phyloP scores from a whole-genome alignment of 2,113 vertebrate species.

The Oplegnathus fasciatus region DNA sequence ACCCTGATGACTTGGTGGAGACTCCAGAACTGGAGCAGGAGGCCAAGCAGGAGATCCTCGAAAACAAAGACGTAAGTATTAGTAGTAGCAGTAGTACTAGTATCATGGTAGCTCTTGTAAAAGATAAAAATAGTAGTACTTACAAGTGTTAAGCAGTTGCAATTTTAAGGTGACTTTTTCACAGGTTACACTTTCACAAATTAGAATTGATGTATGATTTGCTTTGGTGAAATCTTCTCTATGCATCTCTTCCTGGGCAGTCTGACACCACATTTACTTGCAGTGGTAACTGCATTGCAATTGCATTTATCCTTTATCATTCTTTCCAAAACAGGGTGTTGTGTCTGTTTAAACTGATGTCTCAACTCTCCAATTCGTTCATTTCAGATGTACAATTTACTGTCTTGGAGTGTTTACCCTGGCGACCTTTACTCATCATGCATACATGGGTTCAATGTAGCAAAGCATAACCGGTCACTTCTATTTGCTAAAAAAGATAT shows the following conservation, averaged over 20 bases:
- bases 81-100: background rate
- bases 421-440: background rate
- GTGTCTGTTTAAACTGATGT: too few species aligned
- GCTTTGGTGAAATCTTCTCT: background rate
- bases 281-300: too few species aligned
- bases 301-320: too few species aligned
- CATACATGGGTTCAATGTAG: background rate
- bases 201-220: background rate
- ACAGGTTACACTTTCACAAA: background rate
- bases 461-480: background rate
- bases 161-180: background rate
- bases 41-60: constrained; percentile 93
- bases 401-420: background rate
- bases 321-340: too few species aligned
- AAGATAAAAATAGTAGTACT: background rate
- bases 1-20: constrained; percentile 89
- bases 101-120: background rate
- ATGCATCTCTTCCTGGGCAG: background rate
- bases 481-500: background rate
- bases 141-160: too few species aligned
- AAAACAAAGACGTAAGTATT: constrained; percentile 94
- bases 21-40: constrained; percentile 90
- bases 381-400: background rate
- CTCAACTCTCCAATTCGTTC: too few species aligned
- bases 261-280: too few species aligned